These are phyloP conservation scores for Orthosia gothica DNA, from an alignment of 2,888 invertebrate genomes.

Conservation along the genomic window DNA sequence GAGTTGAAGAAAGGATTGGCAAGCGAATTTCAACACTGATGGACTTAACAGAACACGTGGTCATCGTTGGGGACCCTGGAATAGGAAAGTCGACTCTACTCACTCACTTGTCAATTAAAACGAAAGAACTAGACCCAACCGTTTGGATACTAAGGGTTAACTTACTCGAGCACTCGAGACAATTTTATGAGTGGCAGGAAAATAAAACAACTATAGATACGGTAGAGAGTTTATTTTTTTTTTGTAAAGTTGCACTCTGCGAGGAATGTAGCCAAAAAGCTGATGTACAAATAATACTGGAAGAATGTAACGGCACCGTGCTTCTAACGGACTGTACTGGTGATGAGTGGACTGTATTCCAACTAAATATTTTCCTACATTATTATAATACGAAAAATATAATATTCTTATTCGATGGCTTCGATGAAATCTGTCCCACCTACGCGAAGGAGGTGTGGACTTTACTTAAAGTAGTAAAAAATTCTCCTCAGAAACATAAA, in stretches of 20 bases:
- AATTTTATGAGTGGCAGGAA: constrained; percentile 38
- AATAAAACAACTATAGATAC: neutral
- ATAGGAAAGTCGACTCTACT: constrained; percentile 66
- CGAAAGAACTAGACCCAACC: constrained; percentile 28
- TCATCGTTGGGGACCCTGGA: neutral
- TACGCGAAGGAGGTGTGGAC: too few relatives aligned
- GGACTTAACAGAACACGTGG: too few relatives aligned
- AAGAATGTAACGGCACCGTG: neutral
- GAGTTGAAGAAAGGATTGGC: too few relatives aligned
- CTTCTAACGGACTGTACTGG: neutral
- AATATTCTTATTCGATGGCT: too few relatives aligned
- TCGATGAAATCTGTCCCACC: constrained; percentile 7
- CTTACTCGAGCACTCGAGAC: constrained; percentile 26
- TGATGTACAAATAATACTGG: neutral
- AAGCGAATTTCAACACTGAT: too few relatives aligned
- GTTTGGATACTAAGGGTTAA: constrained; percentile 53
- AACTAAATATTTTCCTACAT: constrained; percentile 6
- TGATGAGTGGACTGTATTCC: constrained; percentile 17
- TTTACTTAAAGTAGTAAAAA: neutral
- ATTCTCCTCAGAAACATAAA: neutral
- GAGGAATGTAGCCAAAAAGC: neutral
- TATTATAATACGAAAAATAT: too few relatives aligned
- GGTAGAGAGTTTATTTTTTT: neutral
- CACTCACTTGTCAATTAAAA: constrained; percentile 42
- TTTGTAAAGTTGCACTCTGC: constrained; percentile 1